A percentile compares a stretch with the other conserved stretches of the same genome.
Conservation (phyloP, 2,888 invertebrate species). For the Plagodis pulveraria region DNA sequence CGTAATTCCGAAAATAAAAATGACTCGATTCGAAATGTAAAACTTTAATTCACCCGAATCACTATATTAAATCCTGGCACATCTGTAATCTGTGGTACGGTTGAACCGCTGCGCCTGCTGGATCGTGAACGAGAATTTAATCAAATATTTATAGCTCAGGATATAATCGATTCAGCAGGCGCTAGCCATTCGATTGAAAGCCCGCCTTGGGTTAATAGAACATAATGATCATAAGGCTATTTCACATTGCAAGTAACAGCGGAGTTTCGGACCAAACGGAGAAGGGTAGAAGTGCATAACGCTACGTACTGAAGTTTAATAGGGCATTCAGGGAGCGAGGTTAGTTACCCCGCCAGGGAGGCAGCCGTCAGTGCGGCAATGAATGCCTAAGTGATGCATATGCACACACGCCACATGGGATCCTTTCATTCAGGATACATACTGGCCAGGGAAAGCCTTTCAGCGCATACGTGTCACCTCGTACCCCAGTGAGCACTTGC, state of each 20-base stretch:
- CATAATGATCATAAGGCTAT: constrained; percentile 20
- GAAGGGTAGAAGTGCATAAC: constrained; percentile 29
- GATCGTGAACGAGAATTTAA: constrained; percentile 30
- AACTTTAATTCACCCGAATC: too few species aligned
- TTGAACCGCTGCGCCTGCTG: neutral
- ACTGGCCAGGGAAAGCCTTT: constrained; percentile 70
- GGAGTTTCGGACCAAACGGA: constrained; percentile 18
- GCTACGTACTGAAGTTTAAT: constrained; percentile 29
- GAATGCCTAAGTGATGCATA: constrained; percentile 71
- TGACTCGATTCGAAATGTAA: too few species aligned
- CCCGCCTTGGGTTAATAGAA: constrained; percentile 19
- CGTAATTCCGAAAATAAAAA: too few species aligned
- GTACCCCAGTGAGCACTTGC: constrained; percentile 61
- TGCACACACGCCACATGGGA: constrained; percentile 61
- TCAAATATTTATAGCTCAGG: constrained; percentile 35
- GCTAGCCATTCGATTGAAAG: constrained; percentile 26
- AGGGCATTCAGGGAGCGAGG: constrained; percentile 56
- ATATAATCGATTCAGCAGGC: constrained; percentile 29
- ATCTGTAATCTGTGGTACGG: too few species aligned
- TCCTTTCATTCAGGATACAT: constrained; percentile 64
- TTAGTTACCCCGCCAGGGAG: constrained; percentile 69
- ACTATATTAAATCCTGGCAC: too few species aligned
- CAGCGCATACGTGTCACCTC: constrained; percentile 70
- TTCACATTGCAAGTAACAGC: constrained; percentile 16
- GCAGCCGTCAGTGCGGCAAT: constrained; percentile 59